Conservation (phyloP, 2,888 invertebrate genomes). For the Nemapogon koenigi region DNA sequence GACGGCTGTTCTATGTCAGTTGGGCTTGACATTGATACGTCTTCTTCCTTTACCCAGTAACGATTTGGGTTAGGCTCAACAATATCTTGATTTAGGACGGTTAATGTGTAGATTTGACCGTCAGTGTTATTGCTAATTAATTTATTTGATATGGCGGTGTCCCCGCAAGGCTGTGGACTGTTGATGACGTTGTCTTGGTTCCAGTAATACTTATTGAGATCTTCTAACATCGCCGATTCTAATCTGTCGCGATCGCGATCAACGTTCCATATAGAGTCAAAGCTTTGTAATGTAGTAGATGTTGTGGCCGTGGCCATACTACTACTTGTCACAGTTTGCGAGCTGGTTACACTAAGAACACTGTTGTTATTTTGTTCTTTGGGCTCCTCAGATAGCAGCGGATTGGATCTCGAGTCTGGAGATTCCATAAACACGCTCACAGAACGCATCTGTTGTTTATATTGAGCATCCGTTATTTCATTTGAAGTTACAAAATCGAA, state of each 20-base stretch:
- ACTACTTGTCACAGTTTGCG: slow-evolving; percentile 29
- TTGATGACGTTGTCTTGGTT: slow-evolving; percentile 68
- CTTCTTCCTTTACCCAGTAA: slow-evolving; percentile 72
- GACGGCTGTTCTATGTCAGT: slow-evolving; percentile 66
- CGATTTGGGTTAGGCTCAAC: slow-evolving; percentile 71
- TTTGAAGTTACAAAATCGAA: slow-evolving; percentile 89
- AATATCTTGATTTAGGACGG: slow-evolving; percentile 82
- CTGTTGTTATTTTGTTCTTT: slow-evolving; percentile 71
- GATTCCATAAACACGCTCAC: slow-evolving; percentile 72
- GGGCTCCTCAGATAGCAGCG: slow-evolving; percentile 56
- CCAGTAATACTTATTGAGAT: slow-evolving; percentile 87
- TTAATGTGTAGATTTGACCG: slow-evolving; percentile 84
- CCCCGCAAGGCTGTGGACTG: slow-evolving; percentile 52
- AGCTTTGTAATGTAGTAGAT: slow-evolving; percentile 56
- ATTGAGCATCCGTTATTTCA: slow-evolving; percentile 74
- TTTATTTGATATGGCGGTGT: slow-evolving; percentile 57
- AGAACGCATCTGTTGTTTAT: slow-evolving; percentile 72
- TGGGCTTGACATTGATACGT: slow-evolving; percentile 66
- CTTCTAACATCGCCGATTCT: slow-evolving; percentile 80
- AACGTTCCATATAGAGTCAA: slow-evolving; percentile 71
- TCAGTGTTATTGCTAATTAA: slow-evolving; percentile 70
- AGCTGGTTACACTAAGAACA: slow-evolving; percentile 37
- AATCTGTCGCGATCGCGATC: slow-evolving; percentile 76
- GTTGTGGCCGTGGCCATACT: slow-evolving; percentile 43
- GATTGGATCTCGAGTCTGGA: slow-evolving; percentile 56